Evolutionary conservation across 2,888 invertebrate species (phyloP).

Genomic region (Oxytorus armatus): DNA sequence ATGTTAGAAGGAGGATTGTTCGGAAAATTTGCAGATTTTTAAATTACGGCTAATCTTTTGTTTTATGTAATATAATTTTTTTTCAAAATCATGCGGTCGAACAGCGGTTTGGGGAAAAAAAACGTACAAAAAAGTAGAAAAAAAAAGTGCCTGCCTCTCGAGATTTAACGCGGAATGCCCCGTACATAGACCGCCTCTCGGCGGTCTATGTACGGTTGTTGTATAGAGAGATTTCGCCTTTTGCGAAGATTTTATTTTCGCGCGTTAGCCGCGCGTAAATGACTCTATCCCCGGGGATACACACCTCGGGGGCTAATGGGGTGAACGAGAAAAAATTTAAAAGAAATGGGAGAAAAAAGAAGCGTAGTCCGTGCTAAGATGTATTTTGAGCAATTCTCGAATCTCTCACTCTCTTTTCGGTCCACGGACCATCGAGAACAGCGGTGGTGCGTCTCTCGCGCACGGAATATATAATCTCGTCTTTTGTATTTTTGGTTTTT

Average conservation of each 20-base stretch:
- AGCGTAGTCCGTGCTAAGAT: slow-evolving; percentile 36
- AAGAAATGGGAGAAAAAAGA: slow-evolving; percentile 39
- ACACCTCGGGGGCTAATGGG: slow-evolving; percentile 62
- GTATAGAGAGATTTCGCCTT: too few species aligned
- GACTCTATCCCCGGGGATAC: slow-evolving; percentile 72
- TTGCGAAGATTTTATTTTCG: slow-evolving; percentile 32
- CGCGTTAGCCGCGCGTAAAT: slow-evolving; percentile 71
- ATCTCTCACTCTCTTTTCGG: slow-evolving; percentile 17
- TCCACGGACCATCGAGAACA: slow-evolving; percentile 7
- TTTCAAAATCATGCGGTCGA: too few species aligned
- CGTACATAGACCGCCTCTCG: slow-evolving; percentile 27
- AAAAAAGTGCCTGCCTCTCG: too few species aligned
- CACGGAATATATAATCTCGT: slow-evolving; percentile 58
- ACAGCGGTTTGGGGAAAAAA: too few species aligned
- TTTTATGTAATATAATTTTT: too few species aligned
- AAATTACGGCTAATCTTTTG: too few species aligned
- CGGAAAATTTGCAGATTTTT: too few species aligned
- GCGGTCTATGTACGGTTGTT: too few species aligned
- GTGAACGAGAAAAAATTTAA: slow-evolving; percentile 55
- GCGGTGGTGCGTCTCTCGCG: slow-evolving; percentile 9
- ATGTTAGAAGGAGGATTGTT: too few species aligned
- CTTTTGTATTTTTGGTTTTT: slow-evolving; percentile 62
- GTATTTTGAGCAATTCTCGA: slow-evolving; percentile 42
- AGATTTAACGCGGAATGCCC: too few species aligned
- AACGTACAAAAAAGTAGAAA: too few species aligned